phyloP scores from a whole-genome alignment of 64 coral and sea anemone species.

The Trachythela sp. region DNA sequence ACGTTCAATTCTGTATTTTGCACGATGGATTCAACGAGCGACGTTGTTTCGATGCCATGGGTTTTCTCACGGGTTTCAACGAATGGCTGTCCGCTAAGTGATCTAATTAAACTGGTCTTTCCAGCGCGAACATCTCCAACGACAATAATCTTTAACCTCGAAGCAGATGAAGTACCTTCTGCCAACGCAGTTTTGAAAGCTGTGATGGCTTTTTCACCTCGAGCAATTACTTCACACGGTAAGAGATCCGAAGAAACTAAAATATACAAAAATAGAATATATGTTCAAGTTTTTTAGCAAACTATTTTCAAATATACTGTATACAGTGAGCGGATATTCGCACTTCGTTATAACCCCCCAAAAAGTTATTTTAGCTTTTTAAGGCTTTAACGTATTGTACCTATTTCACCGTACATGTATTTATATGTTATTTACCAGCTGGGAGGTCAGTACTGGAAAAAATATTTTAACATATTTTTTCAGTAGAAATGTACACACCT shows the following conservation, averaged over 20 bases:
- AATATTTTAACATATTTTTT: no score
- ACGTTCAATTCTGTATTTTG: constrained; percentile 59
- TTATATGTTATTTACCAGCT: no score
- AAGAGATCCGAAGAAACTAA: background rate
- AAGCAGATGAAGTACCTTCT: constrained; percentile 50
- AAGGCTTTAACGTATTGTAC: no score
- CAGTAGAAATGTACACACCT: no score
- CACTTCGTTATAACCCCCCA: no score
- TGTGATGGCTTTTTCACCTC: constrained; percentile 50
- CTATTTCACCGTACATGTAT: no score
- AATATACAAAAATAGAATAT: background rate
- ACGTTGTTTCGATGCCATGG: constrained; percentile 57
- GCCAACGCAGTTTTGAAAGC: constrained; percentile 50
- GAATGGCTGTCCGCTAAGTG: constrained; percentile 51
- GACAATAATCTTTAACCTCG: constrained; percentile 46
- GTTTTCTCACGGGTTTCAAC: constrained; percentile 52
- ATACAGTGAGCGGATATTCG: no score
- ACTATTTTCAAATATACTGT: no score
- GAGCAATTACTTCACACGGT: constrained; percentile 75
- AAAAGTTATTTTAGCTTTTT: no score
- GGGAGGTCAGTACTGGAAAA: no score
- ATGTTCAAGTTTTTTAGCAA: background rate
- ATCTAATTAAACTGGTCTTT: constrained; percentile 62
- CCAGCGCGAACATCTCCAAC: constrained; percentile 67
- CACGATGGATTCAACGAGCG: constrained; percentile 39